phyloP scores from a whole-genome alignment of 2,888 invertebrate genomes.

The Trichacis sp. region DNA sequence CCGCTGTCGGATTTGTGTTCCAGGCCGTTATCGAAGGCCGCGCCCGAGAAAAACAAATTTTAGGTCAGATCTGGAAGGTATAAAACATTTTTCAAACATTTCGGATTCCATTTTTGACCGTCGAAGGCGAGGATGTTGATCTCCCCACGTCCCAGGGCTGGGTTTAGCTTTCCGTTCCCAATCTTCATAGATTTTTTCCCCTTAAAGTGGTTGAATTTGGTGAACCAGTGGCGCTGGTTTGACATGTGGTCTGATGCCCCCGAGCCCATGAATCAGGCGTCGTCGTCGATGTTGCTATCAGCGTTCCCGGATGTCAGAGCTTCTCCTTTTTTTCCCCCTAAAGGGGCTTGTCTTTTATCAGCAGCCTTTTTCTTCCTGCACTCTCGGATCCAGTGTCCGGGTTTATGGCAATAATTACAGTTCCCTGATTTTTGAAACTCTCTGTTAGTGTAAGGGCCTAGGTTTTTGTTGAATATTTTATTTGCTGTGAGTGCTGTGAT shows the following conservation, averaged over 20 bases:
- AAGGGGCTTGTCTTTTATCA: background rate
- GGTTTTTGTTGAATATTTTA: background rate
- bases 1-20: too few relatives aligned
- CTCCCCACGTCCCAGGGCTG: background rate
- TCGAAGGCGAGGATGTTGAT: background rate
- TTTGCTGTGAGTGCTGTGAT: background rate
- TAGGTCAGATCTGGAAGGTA: constrained; percentile 13
- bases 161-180: background rate
- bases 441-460: too few relatives aligned
- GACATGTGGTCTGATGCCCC: constrained; percentile 12
- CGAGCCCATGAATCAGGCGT: constrained; percentile 2
- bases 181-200: background rate
- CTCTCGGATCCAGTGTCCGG: constrained; percentile 16
- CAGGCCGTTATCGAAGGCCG: too few relatives aligned
- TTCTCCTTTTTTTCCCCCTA: background rate
- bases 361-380: constrained; percentile 15
- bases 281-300: background rate
- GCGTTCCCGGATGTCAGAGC: background rate
- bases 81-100: constrained; percentile 2
- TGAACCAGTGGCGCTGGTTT: constrained; percentile 1
- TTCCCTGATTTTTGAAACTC: background rate
- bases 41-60: background rate
- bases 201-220: background rate
- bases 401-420: constrained; percentile 10
- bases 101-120: background rate